Evolutionary conservation across 23 tunicate genomes (phyloP).

Genomic region (Ascidia mentula): DNA sequence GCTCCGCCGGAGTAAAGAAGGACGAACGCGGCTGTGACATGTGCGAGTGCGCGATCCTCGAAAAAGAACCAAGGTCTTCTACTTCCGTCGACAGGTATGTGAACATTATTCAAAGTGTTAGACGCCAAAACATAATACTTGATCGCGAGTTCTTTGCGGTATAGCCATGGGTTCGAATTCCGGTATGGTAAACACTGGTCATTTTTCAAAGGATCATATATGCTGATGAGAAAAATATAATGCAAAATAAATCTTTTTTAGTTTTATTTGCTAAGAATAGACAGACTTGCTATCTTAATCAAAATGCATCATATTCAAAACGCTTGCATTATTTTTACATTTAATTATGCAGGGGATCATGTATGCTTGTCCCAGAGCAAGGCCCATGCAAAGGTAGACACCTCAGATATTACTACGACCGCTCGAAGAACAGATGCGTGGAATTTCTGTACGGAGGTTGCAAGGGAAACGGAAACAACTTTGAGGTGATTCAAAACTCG

Average conservation of each 20-base stretch:
- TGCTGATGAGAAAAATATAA: neutral
- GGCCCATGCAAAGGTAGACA: slow-evolving; percentile 32
- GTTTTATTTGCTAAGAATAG: neutral
- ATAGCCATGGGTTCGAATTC: too few species aligned
- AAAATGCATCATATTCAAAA: neutral
- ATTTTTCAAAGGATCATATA: neutral
- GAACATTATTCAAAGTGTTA: neutral
- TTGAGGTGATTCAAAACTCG: slow-evolving; percentile 30
- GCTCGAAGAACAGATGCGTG: slow-evolving; percentile 21
- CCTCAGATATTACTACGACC: slow-evolving; percentile 41
- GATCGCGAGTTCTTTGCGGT: too few species aligned
- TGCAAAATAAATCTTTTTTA: too few species aligned
- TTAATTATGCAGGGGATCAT: slow-evolving; percentile 21
- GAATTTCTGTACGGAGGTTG: slow-evolving; percentile 55
- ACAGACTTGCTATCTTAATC: neutral
- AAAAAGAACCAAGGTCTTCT: neutral
- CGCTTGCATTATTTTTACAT: neutral
- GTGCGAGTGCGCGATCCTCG: neutral
- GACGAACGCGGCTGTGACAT: neutral
- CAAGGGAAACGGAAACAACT: slow-evolving; percentile 56
- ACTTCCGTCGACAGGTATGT: neutral
- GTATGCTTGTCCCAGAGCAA: slow-evolving; percentile 40
- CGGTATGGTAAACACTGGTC: too few species aligned
- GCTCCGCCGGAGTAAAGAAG: neutral
- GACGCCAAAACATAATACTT: too few species aligned